Percentiles rank a stretch among this genome's conserved stretches.
Conservation (phyloP, 2,888 invertebrate species). For the Dastarcus helophoroides region DNA sequence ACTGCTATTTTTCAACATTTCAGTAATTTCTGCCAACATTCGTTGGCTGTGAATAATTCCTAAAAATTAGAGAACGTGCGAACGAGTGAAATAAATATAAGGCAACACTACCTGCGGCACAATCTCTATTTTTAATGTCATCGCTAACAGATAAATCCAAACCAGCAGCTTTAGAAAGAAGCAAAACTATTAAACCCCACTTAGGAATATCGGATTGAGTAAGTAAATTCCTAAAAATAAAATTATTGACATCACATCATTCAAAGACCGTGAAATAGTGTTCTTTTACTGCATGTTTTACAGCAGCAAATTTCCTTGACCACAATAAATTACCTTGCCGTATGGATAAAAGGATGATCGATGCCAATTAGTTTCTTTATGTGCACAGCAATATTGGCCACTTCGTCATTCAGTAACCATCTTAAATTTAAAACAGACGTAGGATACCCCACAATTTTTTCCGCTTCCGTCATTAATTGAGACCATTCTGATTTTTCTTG, state of each 20-base stretch:
- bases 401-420: conserved; percentile 90
- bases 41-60: conserved; percentile 71
- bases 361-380: conserved; percentile 85
- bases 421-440: conserved; percentile 85
- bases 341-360: conserved; percentile 84
- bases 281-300: conserved; percentile 1
- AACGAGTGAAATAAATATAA: neutral
- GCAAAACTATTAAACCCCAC: conserved; percentile 80
- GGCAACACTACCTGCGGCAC: too few relatives aligned
- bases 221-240: conserved; percentile 22
- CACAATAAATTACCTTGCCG: conserved; percentile 90
- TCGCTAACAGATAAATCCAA: too few relatives aligned
- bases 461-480: conserved; percentile 49
- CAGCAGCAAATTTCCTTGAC: conserved; percentile 25
- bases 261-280: conserved; percentile 1
- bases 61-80: conserved; percentile 12
- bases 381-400: conserved; percentile 85
- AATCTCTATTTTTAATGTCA: too few relatives aligned
- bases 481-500: too few relatives aligned
- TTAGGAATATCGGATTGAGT: conserved; percentile 72
- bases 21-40: conserved; percentile 83
- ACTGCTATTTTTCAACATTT: conserved; percentile 88
- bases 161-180: conserved; percentile 84
- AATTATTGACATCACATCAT: conserved; percentile 4
- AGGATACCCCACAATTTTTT: conserved; percentile 92